These are phyloP conservation scores for Heterochromis multidens DNA, from an alignment of 2,113 vertebrate genomes.

Conservation along the genomic window DNA sequence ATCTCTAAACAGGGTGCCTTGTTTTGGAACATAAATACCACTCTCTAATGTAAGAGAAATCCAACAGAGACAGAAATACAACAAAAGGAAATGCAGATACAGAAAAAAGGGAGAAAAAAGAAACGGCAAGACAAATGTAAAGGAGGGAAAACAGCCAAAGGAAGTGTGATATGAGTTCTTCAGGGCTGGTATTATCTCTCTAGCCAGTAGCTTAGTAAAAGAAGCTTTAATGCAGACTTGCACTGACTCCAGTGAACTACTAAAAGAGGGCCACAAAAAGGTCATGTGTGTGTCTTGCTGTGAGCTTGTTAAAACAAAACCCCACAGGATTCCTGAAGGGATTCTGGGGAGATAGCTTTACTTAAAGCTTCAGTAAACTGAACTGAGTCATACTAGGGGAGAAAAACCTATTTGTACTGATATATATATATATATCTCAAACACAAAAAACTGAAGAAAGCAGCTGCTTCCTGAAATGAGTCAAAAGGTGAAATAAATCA, in stretches of 20 bases:
- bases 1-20: slow-evolving; percentile 5
- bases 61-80: slow-evolving; percentile 1
- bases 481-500: neutral
- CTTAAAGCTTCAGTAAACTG: slow-evolving; percentile 16
- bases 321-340: slow-evolving; percentile 31
- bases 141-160: neutral
- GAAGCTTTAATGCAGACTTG: slow-evolving; percentile 52
- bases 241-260: slow-evolving; percentile 42
- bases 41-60: slow-evolving; percentile 21
- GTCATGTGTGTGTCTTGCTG: slow-evolving; percentile 47
- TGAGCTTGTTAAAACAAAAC: slow-evolving; percentile 64
- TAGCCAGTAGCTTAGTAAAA: slow-evolving; percentile 53
- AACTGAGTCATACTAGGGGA: neutral
- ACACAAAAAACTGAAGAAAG: neutral
- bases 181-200: slow-evolving; percentile 39
- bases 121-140: neutral
- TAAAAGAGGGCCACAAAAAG: slow-evolving; percentile 51
- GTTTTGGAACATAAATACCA: neutral
- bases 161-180: slow-evolving; percentile 2
- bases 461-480: neutral
- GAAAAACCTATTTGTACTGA: neutral
- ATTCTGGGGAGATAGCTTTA: slow-evolving; percentile 35
- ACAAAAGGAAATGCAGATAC: neutral
- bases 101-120: neutral
- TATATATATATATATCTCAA: neutral